Evolutionary conservation across 2,113 vertebrate species (phyloP), one percentile per base, ranked within the genome.

Genomic region (Poecile atricapillus): DNA sequence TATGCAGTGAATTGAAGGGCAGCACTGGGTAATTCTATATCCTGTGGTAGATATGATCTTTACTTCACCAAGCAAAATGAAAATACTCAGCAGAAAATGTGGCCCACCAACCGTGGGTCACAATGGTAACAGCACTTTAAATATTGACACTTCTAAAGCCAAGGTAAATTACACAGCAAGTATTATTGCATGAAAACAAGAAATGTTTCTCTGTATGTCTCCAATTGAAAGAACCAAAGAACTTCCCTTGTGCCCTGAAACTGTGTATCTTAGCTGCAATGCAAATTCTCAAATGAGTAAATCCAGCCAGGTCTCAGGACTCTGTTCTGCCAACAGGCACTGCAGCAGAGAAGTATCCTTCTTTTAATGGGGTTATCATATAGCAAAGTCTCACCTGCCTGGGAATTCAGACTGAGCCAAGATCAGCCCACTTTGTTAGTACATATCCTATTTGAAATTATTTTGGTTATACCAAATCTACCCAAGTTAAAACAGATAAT

Each of bases 111-210:
- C 43, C 50, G 86, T 43, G 65, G 65, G 85, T 89, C 86, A 89
- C 56, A 65, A 63, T n/a, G 33, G 31, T 43, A 91, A 85, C 37
- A 83, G 46, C 70, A 55, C 64, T 71, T 93, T 24, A 69, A 93
- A 85, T 73, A 90, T 18, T 85, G 74, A 76, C 71, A 79, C 23
- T 60, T 76, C 13, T 60, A 87, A 71, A 87, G 74, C 41, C 83
- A 87, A 78, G 28, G 69, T 27, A 94, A 94, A 91, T 88, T 41
- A 69, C 87, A 73, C 71, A 92, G 62, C 73, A 84, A 86, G 43
- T 49, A 68, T 68, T 83, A 55, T 3, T 60, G 20, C 44, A 67
- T 27, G 17, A 13, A 89, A 89, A 60, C 0, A 2, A 55, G 53
- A 53, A 85, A 63, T 20, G 11, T 39, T 85, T 83, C 47, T 46